Base-by-base conservation (phyloP, 2,888 invertebrate genomes). In the Pediacus dermestoides region DNA sequence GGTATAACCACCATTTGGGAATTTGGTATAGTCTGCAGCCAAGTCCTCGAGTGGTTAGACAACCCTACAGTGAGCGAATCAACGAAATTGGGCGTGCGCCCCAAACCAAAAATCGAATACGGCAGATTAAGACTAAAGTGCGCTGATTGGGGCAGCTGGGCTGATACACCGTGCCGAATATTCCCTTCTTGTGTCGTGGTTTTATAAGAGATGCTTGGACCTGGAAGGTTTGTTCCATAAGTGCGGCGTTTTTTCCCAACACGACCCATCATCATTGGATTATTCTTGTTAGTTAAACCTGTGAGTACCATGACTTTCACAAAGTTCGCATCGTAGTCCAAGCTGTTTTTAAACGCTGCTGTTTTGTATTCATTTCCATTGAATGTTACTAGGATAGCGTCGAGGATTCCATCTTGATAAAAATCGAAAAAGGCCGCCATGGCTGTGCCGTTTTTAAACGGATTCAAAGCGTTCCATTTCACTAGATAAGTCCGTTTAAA, bases 1-100 rank as follows among this genome's bases (percentile, higher is more conserved):
- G 97, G 97, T 42, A 96, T 88, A 1, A 99, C 88, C 18, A 96
- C 88, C 69, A 99, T 86, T 70, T 99, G 96, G 1, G 96, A 95
- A 64, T 99, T 97, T 0, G 97, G 97, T 63, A 99, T 96, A 34
- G 95, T 84, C 67, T 92, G 92, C 0, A 85, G 82, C 88, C 91
- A 95, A 39, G 80, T 81, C 50, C 81, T 81, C 0, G 75, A 80
- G 57, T 75, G 75, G 38, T 79, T 77, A n/a, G 79, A 81, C 31
- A 87, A 69, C 4, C 91, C 89, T 1, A 94, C 89, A 37, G 80
- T 82, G 18, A 97, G 71, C 7, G 78, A 80, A 61, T 97, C 96
- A 0, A 99, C 89, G 72, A 97, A 99, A 71, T 99, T 99, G 1
- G 97, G 96, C 21, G 94, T 94, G 41, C 94, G 80, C 2, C 97